These are phyloP conservation scores for Leucophenga montana DNA, from an alignment of 2,888 invertebrate genomes.

Conservation along the genomic window DNA sequence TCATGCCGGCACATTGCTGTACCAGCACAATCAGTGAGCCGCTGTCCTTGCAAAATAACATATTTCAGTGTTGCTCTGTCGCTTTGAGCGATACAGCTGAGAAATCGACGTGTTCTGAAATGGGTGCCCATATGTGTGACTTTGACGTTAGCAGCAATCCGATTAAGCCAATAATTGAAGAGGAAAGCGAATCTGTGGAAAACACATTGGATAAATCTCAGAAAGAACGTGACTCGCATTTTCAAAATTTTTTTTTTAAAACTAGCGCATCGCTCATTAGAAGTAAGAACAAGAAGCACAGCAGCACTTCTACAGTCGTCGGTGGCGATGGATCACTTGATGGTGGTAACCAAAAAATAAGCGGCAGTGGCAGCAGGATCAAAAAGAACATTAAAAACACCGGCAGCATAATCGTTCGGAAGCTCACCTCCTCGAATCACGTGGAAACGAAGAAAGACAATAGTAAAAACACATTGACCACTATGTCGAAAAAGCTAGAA, in stretches of 20 bases:
- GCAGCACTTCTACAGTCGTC: too few species aligned
- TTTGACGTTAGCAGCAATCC: conserved; percentile 32
- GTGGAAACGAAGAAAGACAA: conserved; percentile 38
- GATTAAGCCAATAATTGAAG: conserved; percentile 47
- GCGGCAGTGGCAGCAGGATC: conserved; percentile 47
- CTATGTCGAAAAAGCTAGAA: too few species aligned
- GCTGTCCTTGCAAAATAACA: not conserved
- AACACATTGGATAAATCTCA: not conserved
- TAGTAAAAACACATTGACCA: too few species aligned
- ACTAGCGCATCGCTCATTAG: conserved; percentile 10
- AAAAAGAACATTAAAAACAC: conserved; percentile 55
- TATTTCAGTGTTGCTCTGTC: not conserved
- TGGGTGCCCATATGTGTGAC: conserved; percentile 31
- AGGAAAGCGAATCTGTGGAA: conserved; percentile 41
- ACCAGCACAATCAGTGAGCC: conserved; percentile 8
- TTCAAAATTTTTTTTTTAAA: conserved; percentile 4
- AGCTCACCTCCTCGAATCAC: conserved; percentile 45
- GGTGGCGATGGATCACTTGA: conserved; percentile 9
- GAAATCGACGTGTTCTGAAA: not conserved
- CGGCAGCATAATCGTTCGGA: conserved; percentile 53
- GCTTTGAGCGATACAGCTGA: not conserved
- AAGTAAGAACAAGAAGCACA: not conserved
- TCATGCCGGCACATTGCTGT: conserved; percentile 19
- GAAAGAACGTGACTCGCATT: conserved; percentile 6
- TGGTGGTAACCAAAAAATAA: conserved; percentile 26